phyloP scores from a whole-genome alignment of 2,888 invertebrate genomes.

The Ectobius pallidus region DNA sequence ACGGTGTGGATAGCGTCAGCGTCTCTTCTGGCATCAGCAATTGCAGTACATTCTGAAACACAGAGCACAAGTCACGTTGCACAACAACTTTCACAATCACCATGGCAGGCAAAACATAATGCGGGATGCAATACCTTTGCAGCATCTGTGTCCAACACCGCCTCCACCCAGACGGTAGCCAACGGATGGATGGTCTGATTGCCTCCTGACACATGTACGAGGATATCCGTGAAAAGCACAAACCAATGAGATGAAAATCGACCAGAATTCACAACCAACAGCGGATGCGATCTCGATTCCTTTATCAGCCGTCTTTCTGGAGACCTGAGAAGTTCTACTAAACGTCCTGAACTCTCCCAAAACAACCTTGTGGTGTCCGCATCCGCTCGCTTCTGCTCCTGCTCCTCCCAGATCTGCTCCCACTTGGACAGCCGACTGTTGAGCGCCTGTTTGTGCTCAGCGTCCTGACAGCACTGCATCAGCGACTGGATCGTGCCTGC shows the following conservation, averaged over 20 bases:
- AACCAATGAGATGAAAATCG: slow-evolving; percentile 81
- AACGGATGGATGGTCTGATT: slow-evolving; percentile 70
- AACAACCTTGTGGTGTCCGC: slow-evolving; percentile 74
- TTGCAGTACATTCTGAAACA: slow-evolving; percentile 63
- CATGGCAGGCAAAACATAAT: too few species aligned
- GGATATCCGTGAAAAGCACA: slow-evolving; percentile 79
- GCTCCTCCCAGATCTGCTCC: slow-evolving; percentile 67
- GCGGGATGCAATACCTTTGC: slow-evolving; percentile 55
- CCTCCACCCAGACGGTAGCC: slow-evolving; percentile 80
- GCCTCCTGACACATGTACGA: slow-evolving; percentile 76
- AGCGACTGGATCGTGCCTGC: slow-evolving; percentile 66
- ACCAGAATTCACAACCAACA: slow-evolving; percentile 72
- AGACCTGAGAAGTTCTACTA: slow-evolving; percentile 65
- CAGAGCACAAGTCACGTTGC: background rate
- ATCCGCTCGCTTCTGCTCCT: slow-evolving; percentile 61
- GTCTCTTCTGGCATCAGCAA: slow-evolving; percentile 81
- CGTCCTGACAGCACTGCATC: slow-evolving; percentile 62
- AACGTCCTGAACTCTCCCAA: slow-evolving; percentile 74
- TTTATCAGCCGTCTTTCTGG: slow-evolving; percentile 76
- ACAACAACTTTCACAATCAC: too few species aligned
- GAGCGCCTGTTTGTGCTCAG: slow-evolving; percentile 53
- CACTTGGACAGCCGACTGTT: slow-evolving; percentile 63
- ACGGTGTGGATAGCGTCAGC: slow-evolving; percentile 68
- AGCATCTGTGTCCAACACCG: slow-evolving; percentile 68
- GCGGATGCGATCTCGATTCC: slow-evolving; percentile 74